Evolutionary conservation across 2,797 vertebrate species (phyloP), one percentile per base, ranked within the genome.

Genomic region (Pelobates cultripes): DNA sequence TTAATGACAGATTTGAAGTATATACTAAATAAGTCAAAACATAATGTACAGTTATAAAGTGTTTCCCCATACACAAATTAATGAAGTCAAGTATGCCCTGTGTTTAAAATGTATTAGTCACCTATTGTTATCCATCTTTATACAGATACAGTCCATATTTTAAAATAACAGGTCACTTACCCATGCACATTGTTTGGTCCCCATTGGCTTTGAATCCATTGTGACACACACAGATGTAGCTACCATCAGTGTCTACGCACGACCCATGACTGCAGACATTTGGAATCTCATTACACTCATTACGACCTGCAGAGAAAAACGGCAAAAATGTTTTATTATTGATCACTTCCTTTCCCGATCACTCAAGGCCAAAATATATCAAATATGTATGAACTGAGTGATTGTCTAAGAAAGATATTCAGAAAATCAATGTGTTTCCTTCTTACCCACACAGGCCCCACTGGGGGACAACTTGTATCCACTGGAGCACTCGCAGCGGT

Each of bases 111-210:
- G 47, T 51, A 51, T 51, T 28, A 10, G 47, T 6, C 47, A 51
- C 5, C 3, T 51, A 51, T 51, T 6, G 47, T 51, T 51, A 5
- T 51, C 47, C 10, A 51, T 6, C 10, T 51, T 10, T 51, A 51
- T 10, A 2, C 10, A 14, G 55, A 51, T 51, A 51, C 47, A 51
- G 47, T 5, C 47, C 55, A 12, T 1, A 57, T 57, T 4, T 7
- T 57, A 41, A 69, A 3, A 17, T 28, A 4, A 28, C 15, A 12
- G 12, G 10, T 5, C 44, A 77, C 95, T 93, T 86, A 97, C 95
- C 97, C 94, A 96, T 94, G 91, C 97, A 98, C 95, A 98, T 96
- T 77, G 96, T 97, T 89, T 94, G 95, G 85, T 97, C 96, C 0
- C 88, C 91, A 0, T 95, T 97, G 73, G 95, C 94, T 89, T 93